Evolutionary conservation across 1,140 invertebrate species (phyloP).

Genomic region (Nebria ingens): DNA sequence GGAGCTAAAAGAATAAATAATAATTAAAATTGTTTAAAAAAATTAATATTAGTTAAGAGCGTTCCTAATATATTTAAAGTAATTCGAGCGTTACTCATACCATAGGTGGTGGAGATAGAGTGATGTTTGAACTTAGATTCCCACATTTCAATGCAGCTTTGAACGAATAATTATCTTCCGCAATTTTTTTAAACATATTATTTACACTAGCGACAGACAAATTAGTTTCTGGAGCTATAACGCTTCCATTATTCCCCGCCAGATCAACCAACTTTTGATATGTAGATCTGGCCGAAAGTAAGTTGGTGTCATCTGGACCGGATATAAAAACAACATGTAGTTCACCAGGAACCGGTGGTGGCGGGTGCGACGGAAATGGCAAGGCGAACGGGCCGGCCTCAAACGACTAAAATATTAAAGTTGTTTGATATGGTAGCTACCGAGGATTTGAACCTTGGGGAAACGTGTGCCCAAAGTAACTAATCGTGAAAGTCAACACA

Average conservation of each 20-base stretch:
- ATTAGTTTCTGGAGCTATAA: conserved; percentile 53
- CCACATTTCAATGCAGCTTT: conserved; percentile 68
- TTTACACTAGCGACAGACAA: conserved; percentile 38
- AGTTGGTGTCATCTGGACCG: conserved; percentile 41
- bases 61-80: background rate
- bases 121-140: conserved; percentile 58
- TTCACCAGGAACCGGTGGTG: conserved; percentile 71
- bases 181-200: conserved; percentile 58
- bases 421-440: too few relatives aligned
- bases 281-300: conserved; percentile 41
- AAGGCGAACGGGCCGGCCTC: conserved; percentile 55
- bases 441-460: too few relatives aligned
- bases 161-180: conserved; percentile 69
- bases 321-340: conserved; percentile 63
- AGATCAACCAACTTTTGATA: conserved; percentile 49
- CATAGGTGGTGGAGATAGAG: conserved; percentile 66
- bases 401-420: too few relatives aligned
- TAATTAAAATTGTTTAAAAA: background rate
- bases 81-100: conserved; percentile 25
- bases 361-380: conserved; percentile 58
- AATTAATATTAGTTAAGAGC: background rate
- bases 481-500: too few relatives aligned
- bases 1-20: conserved; percentile 37
- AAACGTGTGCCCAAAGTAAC: too few relatives aligned
- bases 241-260: conserved; percentile 51